Evolutionary conservation across 2,113 vertebrate species (phyloP).

Genomic region (Myotis lucifugus): DNA sequence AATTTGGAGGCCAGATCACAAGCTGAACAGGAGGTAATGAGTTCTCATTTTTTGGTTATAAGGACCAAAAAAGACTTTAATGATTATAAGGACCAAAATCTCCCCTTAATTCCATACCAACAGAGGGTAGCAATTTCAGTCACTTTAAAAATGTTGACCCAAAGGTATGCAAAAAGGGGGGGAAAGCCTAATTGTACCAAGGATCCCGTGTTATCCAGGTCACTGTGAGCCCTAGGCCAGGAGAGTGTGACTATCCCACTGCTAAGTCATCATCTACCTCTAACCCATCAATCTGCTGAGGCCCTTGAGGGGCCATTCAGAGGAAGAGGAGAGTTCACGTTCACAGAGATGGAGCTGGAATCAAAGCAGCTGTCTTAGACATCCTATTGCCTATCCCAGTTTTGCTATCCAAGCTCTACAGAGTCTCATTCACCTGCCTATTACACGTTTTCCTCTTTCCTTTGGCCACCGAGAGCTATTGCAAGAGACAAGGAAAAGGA

Average conservation of each 20-base stretch:
- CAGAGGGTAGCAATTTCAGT: constrained; percentile 50
- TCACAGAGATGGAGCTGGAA: not conserved
- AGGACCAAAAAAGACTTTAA: constrained; percentile 66
- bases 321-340: not conserved
- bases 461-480: not conserved
- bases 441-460: not conserved
- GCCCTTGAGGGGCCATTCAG: not conserved
- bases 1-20: constrained; percentile 31
- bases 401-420: not conserved
- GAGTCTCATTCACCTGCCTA: not conserved
- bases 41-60: constrained; percentile 54
- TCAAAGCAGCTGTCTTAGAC: not conserved
- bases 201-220: constrained; percentile 9
- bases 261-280: not conserved
- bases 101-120: constrained; percentile 63
- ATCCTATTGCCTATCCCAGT: no score
- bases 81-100: constrained; percentile 55
- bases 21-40: constrained; percentile 57
- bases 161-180: not conserved
- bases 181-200: not conserved
- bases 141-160: constrained; percentile 51
- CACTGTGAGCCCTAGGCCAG: constrained; percentile 31
- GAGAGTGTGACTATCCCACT: constrained; percentile 20
- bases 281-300: not conserved
- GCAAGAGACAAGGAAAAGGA: not conserved